phyloP scores from a whole-genome alignment of 2,797 vertebrate species.

The Spondyliosoma cantharus region DNA sequence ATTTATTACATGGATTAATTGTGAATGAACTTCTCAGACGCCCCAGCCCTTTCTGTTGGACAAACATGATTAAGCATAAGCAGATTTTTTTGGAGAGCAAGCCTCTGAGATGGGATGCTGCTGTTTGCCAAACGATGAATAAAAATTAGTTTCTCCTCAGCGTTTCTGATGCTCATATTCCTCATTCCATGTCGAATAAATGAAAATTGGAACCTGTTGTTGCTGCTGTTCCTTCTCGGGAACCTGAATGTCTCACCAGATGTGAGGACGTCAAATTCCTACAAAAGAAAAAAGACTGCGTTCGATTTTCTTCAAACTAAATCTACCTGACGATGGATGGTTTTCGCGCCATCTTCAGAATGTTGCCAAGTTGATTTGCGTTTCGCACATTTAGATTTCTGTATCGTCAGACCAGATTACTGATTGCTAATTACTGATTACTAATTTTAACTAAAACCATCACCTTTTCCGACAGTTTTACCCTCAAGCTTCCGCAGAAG shows the following conservation, averaged over 20 bases:
- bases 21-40: slow-evolving; percentile 4
- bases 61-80: slow-evolving; percentile 2
- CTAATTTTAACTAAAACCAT: no score
- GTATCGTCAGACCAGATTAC: no score
- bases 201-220: neutral
- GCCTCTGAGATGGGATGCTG: neutral
- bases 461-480: no score
- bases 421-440: no score
- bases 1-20: neutral
- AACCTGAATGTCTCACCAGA: neutral
- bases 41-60: neutral
- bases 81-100: neutral
- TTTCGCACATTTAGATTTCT: neutral
- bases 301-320: neutral
- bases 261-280: neutral
- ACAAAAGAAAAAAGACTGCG: neutral
- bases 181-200: neutral
- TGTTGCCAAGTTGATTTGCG: neutral
- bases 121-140: neutral
- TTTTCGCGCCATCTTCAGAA: neutral
- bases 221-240: neutral
- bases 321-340: no score
- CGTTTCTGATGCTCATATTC: no score
- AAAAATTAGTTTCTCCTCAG: neutral
- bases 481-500: no score